Conservation (phyloP, 2,797 vertebrate species). For the Erithacus rubecula region DNA sequence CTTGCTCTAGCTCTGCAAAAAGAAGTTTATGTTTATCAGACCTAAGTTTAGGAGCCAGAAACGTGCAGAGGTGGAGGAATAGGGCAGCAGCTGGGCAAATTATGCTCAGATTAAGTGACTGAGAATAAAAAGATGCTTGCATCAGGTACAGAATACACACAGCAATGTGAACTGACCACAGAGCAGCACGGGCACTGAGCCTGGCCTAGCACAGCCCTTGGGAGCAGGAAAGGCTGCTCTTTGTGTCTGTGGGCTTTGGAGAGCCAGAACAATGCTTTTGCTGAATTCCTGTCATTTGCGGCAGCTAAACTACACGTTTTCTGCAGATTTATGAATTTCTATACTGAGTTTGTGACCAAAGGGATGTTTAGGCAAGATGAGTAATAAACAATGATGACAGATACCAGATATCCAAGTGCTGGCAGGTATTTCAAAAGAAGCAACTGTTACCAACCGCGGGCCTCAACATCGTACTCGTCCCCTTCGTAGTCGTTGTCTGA, state of each 20-base stretch:
- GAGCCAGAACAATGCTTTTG: background rate
- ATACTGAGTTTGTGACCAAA: background rate
- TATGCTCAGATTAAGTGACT: background rate
- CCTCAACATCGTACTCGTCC: constrained; percentile 93
- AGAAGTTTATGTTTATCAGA: background rate
- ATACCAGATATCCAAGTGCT: background rate
- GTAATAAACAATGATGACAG: background rate
- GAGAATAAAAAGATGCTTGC: background rate
- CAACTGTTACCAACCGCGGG: constrained; percentile 80
- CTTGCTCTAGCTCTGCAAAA: constrained; percentile 83
- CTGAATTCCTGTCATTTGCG: background rate
- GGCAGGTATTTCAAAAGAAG: background rate
- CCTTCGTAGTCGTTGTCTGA: constrained; percentile 92
- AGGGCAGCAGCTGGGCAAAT: background rate
- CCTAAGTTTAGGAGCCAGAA: background rate
- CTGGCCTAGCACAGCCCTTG: background rate
- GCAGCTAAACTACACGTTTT: background rate
- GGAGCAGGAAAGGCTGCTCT: background rate
- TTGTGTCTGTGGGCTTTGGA: background rate
- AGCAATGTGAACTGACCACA: background rate
- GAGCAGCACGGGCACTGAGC: fast-evolving
- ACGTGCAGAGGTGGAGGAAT: background rate
- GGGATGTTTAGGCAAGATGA: background rate
- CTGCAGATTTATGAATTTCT: background rate
- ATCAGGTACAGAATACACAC: background rate